These are phyloP conservation scores for Pelvicachromis taeniatus DNA, from an alignment of 2,113 vertebrate genomes.

Conservation along the genomic window DNA sequence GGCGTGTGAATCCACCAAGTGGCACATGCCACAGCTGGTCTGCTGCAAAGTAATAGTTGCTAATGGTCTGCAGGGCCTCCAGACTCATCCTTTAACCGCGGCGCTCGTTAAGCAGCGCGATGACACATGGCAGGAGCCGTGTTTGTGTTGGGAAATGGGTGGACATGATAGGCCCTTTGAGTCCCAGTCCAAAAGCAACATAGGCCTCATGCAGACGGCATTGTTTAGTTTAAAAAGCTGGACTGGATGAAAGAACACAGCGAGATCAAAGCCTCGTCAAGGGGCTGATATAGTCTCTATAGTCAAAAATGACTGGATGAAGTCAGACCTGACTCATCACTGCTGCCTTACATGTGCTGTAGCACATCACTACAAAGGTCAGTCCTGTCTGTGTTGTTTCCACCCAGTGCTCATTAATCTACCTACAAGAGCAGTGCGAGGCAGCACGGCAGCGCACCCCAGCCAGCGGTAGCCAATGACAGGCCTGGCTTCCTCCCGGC, in stretches of 20 bases:
- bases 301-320: background rate
- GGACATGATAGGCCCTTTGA: constrained; percentile 27
- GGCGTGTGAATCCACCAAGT: background rate
- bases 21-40: constrained; percentile 14
- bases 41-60: constrained; percentile 9
- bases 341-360: background rate
- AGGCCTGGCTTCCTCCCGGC: constrained; percentile 12
- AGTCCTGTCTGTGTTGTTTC: background rate
- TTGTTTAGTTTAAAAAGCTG: constrained; percentile 8
- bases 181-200: constrained; percentile 25
- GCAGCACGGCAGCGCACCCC: background rate
- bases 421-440: constrained; percentile 33
- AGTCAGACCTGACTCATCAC: background rate
- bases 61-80: constrained; percentile 20
- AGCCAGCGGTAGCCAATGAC: constrained; percentile 15
- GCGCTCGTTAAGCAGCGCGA: constrained; percentile 1
- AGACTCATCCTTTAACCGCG: constrained; percentile 4
- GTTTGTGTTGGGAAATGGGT: constrained; percentile 24
- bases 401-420: constrained; percentile 26
- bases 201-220: constrained; percentile 7
- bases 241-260: background rate
- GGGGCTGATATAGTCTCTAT: background rate
- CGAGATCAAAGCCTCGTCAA: background rate
- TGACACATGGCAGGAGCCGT: constrained; percentile 1
- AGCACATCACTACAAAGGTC: constrained; percentile 5